These are phyloP conservation scores for Orestias chungarensis DNA, from an alignment of 2,797 vertebrate species.

Conservation along the genomic window DNA sequence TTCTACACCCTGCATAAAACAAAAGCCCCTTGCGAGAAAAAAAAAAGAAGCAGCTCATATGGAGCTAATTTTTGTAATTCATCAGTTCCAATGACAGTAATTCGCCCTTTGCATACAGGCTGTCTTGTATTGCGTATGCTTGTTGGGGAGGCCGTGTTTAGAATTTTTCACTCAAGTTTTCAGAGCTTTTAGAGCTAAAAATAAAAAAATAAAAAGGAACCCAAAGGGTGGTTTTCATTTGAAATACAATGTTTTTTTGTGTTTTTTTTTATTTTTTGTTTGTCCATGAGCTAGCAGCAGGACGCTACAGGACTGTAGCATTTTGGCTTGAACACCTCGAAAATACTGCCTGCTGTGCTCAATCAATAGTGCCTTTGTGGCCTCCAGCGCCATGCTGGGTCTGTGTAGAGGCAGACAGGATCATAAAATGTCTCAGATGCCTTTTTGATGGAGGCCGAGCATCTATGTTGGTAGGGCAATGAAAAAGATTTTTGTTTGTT, in stretches of 20 bases:
- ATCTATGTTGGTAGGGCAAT: constrained; percentile 27
- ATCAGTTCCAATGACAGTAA: constrained; percentile 19
- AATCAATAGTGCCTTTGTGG: constrained; percentile 70
- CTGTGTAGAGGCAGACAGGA: constrained; percentile 53
- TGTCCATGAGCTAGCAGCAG: constrained; percentile 50
- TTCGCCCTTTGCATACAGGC: constrained; percentile 10
- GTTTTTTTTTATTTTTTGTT: background rate
- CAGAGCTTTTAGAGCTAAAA: background rate
- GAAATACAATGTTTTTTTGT: background rate
- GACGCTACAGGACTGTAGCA: constrained; percentile 43
- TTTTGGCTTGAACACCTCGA: constrained; percentile 42
- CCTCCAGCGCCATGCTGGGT: constrained; percentile 53
- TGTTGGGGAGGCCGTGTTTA: background rate
- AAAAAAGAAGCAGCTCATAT: constrained; percentile 16
- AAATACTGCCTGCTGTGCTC: constrained; percentile 52
- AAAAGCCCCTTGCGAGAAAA: background rate
- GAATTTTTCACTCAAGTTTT: background rate
- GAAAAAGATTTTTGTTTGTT: constrained; percentile 32
- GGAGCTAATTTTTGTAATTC: constrained; percentile 15
- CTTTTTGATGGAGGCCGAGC: constrained; percentile 41
- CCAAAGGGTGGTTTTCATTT: constrained; percentile 24
- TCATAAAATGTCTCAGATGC: constrained; percentile 53
- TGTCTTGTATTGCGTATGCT: constrained; percentile 19
- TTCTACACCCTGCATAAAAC: background rate
- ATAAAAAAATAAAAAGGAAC: constrained; percentile 3